A percentile compares a stretch with the other conserved stretches of the same genome.
Evolutionary conservation across 2,888 invertebrate genomes (phyloP).

Genomic region (Sussaba pulchella): DNA sequence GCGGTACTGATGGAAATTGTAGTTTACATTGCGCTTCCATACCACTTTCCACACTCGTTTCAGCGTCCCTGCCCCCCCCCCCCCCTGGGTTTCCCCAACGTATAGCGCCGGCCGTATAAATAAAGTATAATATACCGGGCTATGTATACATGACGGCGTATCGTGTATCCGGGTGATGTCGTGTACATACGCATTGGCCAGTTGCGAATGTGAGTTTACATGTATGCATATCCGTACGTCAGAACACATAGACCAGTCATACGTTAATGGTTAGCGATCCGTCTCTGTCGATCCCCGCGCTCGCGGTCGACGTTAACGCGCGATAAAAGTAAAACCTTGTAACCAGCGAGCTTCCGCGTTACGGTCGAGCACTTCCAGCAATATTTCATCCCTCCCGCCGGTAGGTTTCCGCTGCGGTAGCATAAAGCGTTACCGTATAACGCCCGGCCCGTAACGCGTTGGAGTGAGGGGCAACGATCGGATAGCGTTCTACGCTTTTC

Average conservation of each 20-base stretch:
- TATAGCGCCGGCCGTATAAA: constrained; percentile 47
- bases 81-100: not conserved
- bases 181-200: not conserved
- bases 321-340: constrained; percentile 74
- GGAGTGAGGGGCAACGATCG: constrained; percentile 23
- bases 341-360: constrained; percentile 66
- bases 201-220: not conserved
- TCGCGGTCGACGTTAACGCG: constrained; percentile 67
- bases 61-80: constrained; percentile 14
- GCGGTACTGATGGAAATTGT: constrained; percentile 33
- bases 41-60: constrained; percentile 32
- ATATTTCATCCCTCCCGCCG: constrained; percentile 64
- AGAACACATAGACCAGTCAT: constrained; percentile 60
- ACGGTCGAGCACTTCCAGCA: constrained; percentile 65
- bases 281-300: constrained; percentile 69
- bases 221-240: constrained; percentile 40
- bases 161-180: no score
- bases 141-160: constrained; percentile 19
- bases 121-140: constrained; percentile 49
- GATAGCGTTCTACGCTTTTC: constrained; percentile 60
- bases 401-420: constrained; percentile 19
- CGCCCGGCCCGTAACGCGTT: not conserved
- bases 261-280: constrained; percentile 68
- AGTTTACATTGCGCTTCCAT: constrained; percentile 39
- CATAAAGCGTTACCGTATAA: constrained; percentile 38